phyloP scores from a whole-genome alignment of 2,888 invertebrate species.

The Tachina grossa region DNA sequence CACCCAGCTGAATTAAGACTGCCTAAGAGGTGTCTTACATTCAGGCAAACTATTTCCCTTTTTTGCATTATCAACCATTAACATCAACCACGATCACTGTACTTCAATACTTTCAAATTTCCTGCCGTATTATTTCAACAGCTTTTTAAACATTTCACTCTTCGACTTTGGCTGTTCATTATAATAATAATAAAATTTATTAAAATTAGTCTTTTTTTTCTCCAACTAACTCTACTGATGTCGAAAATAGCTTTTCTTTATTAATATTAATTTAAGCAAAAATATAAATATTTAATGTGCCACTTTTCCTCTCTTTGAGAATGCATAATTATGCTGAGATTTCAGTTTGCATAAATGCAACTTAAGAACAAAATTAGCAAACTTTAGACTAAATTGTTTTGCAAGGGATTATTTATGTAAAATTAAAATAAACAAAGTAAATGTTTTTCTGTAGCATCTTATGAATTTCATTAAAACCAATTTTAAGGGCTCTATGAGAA shows the following conservation, averaged over 20 bases:
- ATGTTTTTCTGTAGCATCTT: neutral
- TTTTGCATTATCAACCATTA: no score
- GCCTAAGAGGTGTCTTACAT: no score
- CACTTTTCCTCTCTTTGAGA: conserved; percentile 25
- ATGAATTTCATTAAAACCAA: conserved; percentile 16
- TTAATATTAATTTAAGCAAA: conserved; percentile 32
- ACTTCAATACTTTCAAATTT: neutral
- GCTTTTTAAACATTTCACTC: conserved; percentile 12
- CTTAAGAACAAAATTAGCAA: conserved; percentile 52
- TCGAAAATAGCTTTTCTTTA: conserved; percentile 22
- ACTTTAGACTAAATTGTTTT: conserved; percentile 46
- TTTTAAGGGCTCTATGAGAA: neutral
- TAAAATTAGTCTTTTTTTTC: neutral
- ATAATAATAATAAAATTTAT: conserved; percentile 28
- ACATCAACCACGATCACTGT: neutral
- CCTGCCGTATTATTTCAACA: conserved; percentile 1
- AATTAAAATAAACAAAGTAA: conserved; percentile 5
- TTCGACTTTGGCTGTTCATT: conserved; percentile 24
- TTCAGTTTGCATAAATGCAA: conserved; percentile 43
- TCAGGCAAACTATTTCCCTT: no score
- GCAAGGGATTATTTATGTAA: conserved; percentile 41
- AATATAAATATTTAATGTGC: conserved; percentile 36
- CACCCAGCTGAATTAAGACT: no score
- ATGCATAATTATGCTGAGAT: conserved; percentile 49
- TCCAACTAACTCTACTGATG: neutral